Percentiles rank a stretch among this genome's conserved stretches.
Evolutionary conservation across 2,888 invertebrate species (phyloP).

Genomic region (Protophormia terraenovae): DNA sequence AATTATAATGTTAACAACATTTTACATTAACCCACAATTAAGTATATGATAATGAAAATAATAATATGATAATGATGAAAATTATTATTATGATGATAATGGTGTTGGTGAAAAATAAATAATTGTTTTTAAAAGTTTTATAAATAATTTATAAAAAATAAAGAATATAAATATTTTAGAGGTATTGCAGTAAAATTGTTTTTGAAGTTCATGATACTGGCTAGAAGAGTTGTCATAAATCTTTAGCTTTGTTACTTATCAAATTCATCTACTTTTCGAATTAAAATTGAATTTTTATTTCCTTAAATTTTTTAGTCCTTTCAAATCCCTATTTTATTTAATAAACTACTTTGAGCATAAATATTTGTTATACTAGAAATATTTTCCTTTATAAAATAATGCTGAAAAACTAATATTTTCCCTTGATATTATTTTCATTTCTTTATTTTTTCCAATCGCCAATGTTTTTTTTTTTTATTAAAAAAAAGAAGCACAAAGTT

Average conservation of each 20-base stretch:
- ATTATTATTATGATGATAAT: not conserved
- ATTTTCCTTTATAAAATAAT: not conserved
- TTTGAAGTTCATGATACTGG: too few species aligned
- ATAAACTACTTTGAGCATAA: not conserved
- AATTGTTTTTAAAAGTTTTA: not conserved
- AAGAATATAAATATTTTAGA: not conserved
- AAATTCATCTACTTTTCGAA: too few species aligned
- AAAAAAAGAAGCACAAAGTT: not conserved
- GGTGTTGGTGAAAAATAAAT: not conserved
- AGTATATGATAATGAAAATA: slow-evolving; percentile 39
- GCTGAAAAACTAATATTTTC: not conserved
- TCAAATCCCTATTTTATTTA: not conserved
- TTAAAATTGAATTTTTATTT: too few species aligned
- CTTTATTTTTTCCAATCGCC: not conserved
- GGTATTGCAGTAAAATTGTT: too few species aligned
- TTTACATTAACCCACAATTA: slow-evolving; percentile 69
- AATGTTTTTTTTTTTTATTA: slow-evolving; percentile 10
- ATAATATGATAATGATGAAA: not conserved
- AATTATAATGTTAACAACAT: slow-evolving; percentile 69
- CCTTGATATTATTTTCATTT: not conserved
- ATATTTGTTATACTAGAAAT: not conserved
- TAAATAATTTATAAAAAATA: not conserved
- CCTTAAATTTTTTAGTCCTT: too few species aligned
- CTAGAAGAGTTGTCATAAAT: too few species aligned
- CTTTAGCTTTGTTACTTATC: too few species aligned